Conservation (phyloP, 2,113 vertebrate genomes). For the Mobula birostris region DNA sequence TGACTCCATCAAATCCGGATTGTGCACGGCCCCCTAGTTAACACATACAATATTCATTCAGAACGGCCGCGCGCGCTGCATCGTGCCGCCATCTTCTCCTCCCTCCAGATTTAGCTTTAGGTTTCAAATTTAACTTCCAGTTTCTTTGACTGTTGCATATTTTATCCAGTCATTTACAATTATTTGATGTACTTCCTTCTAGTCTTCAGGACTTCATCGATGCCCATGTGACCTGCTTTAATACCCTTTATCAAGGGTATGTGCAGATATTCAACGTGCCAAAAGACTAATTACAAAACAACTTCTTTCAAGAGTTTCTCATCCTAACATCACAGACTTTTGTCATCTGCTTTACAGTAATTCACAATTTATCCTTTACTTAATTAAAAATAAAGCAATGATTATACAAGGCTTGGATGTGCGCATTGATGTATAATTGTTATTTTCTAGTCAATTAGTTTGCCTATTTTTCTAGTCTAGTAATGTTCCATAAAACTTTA, state of each 20-base stretch:
- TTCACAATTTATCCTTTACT: background rate
- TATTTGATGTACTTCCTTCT: background rate
- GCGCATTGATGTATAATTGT: background rate
- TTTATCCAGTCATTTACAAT: background rate
- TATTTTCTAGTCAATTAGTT: background rate
- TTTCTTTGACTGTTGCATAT: constrained; percentile 15
- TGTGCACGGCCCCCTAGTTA: no score
- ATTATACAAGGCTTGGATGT: background rate
- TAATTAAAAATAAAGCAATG: background rate
- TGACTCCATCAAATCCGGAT: no score
- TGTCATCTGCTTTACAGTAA: background rate
- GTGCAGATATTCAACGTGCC: background rate
- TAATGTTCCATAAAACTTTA: no score
- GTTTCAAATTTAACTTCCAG: background rate
- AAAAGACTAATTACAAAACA: background rate
- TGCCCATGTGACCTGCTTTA: background rate
- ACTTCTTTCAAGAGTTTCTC: background rate
- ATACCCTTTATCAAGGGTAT: background rate
- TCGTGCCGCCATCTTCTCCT: no score
- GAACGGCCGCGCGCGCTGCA: no score
- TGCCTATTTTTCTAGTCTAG: background rate
- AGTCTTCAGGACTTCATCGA: background rate
- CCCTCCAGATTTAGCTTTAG: background rate
- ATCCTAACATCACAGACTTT: background rate
- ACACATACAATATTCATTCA: no score